Conservation (phyloP, 2,888 invertebrate species). For the Mantis religiosa region DNA sequence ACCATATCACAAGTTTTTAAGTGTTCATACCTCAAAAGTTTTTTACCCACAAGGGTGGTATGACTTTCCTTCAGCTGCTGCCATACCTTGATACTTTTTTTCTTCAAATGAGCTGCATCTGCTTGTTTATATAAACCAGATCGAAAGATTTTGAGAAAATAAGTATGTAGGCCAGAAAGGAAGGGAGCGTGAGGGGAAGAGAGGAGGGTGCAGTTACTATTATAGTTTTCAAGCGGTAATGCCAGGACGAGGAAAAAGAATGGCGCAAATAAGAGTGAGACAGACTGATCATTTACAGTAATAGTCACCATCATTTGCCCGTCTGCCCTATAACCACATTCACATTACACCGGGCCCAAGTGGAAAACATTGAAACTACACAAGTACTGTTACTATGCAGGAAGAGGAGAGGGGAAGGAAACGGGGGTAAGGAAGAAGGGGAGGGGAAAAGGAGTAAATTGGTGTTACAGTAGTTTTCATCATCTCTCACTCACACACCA, state of each 20-base stretch:
- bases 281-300: not conserved
- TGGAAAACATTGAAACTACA: not conserved
- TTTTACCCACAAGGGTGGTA: too few relatives aligned
- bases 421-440: not conserved
- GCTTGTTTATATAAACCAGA: not conserved
- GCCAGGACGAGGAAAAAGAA: not conserved
- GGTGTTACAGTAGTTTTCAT: constrained; percentile 9
- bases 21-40: too few relatives aligned
- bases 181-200: not conserved
- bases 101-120: too few relatives aligned
- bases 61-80: too few relatives aligned
- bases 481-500: not conserved
- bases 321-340: not conserved
- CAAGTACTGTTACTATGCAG: not conserved
- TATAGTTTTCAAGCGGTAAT: not conserved
- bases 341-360: not conserved
- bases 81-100: too few relatives aligned
- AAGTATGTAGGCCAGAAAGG: not conserved
- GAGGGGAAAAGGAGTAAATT: not conserved
- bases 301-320: not conserved
- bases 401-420: not conserved
- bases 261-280: not conserved
- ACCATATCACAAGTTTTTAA: too few relatives aligned
- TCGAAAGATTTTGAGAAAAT: not conserved
- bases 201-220: not conserved